phyloP scores from a whole-genome alignment of 2,888 invertebrate species.

The Latrodectus elegans region DNA sequence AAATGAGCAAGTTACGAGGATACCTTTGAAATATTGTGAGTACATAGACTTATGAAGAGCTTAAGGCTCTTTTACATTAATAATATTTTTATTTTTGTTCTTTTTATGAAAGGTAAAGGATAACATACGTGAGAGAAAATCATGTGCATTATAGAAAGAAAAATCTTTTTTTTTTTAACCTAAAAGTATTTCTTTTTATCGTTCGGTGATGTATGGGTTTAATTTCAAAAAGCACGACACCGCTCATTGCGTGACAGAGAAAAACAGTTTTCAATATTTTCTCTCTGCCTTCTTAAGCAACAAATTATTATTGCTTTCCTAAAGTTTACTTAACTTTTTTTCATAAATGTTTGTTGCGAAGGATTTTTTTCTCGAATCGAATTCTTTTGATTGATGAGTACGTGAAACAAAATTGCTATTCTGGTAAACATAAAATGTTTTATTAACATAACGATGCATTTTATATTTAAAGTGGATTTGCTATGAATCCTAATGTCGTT shows the following conservation, averaged over 20 bases:
- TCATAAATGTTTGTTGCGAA: constrained; percentile 16
- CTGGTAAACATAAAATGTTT: too few species aligned
- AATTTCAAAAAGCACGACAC: constrained; percentile 44
- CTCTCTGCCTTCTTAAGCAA: background rate
- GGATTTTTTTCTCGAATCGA: constrained; percentile 22
- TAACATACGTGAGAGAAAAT: too few species aligned
- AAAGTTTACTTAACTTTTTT: constrained; percentile 54
- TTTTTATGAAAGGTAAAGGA: too few species aligned
- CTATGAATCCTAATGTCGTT: too few species aligned
- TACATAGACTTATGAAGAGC: too few species aligned
- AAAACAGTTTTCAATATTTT: constrained; percentile 42
- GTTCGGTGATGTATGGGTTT: constrained; percentile 55
- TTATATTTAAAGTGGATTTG: too few species aligned
- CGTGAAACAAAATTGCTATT: too few species aligned
- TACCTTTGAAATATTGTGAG: too few species aligned
- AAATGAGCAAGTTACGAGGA: too few species aligned
- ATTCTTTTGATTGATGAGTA: constrained; percentile 44
- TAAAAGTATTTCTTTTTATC: constrained; percentile 16
- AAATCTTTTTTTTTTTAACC: background rate
- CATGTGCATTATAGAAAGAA: background rate
- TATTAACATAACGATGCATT: too few species aligned
- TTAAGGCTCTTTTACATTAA: too few species aligned
- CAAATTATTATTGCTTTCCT: constrained; percentile 31
- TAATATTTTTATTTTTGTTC: too few species aligned
- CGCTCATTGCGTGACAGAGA: constrained; percentile 41